Conservation (phyloP, 2,888 invertebrate species). For the Andrena dorsata region DNA sequence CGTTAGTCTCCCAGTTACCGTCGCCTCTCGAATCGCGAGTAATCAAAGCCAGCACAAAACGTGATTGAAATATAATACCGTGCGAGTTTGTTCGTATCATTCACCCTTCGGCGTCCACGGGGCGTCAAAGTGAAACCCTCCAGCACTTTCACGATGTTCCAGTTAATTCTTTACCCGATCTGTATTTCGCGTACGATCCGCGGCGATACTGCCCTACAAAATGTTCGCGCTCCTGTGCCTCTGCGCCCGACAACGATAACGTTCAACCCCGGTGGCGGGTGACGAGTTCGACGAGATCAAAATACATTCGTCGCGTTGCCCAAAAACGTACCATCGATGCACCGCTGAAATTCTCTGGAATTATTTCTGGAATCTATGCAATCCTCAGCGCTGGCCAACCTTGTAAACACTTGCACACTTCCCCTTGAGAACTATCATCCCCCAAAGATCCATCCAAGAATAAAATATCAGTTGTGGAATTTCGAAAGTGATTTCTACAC, state of each 20-base stretch:
- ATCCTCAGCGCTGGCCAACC: no score
- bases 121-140: constrained; percentile 71
- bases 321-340: no score
- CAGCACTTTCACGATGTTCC: constrained; percentile 67
- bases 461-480: no score
- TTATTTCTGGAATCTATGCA: no score
- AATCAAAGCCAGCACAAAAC: constrained; percentile 75
- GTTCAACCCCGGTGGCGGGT: background rate
- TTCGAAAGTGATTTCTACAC: no score
- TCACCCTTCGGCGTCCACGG: constrained; percentile 68
- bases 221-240: background rate
- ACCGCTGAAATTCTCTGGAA: no score
- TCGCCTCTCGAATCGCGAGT: constrained; percentile 72
- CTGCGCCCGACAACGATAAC: background rate
- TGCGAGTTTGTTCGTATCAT: constrained; percentile 73
- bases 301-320: no score
- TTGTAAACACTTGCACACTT: no score
- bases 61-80: constrained; percentile 75
- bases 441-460: no score
- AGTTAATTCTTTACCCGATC: constrained; percentile 70
- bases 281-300: no score
- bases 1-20: constrained; percentile 72
- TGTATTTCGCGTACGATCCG: constrained; percentile 55
- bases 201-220: constrained; percentile 68
- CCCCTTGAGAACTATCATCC: no score